Evolutionary conservation across 1,140 invertebrate species (phyloP).

Genomic region (Brachionus rotundiformis): DNA sequence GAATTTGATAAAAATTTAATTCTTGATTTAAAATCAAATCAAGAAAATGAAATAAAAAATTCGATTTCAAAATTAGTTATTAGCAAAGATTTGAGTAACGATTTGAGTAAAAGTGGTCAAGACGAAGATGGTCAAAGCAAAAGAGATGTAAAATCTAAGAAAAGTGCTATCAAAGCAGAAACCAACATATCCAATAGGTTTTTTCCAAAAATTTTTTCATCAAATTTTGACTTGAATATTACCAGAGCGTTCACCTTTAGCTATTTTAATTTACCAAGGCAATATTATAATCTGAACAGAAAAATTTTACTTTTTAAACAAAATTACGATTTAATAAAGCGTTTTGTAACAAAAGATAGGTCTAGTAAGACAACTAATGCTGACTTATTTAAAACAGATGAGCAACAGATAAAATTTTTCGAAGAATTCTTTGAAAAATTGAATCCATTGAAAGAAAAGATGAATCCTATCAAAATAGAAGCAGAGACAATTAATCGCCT

Average conservation of each 20-base stretch:
- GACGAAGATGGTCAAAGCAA: background rate
- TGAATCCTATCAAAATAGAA: background rate
- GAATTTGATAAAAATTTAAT: too few species aligned
- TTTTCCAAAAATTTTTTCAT: background rate
- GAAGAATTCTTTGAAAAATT: background rate
- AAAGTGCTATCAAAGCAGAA: background rate
- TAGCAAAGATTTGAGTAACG: too few species aligned
- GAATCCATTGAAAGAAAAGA: background rate
- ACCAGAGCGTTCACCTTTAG: conserved; percentile 2
- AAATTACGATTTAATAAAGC: background rate
- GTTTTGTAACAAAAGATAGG: background rate
- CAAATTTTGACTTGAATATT: background rate
- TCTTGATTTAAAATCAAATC: too few species aligned
- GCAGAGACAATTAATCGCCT: background rate
- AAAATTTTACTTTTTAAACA: background rate
- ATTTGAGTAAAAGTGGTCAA: background rate
- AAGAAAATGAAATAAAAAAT: too few species aligned
- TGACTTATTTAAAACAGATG: background rate
- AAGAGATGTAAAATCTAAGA: background rate
- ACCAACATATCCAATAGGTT: background rate
- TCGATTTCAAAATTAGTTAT: too few species aligned
- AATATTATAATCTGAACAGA: background rate
- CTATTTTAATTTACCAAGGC: background rate
- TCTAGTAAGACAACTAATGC: background rate
- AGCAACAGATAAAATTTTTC: background rate